Base-by-base conservation (phyloP, 1,140 invertebrate genomes). In the Bathynomus jamesi region DNA sequence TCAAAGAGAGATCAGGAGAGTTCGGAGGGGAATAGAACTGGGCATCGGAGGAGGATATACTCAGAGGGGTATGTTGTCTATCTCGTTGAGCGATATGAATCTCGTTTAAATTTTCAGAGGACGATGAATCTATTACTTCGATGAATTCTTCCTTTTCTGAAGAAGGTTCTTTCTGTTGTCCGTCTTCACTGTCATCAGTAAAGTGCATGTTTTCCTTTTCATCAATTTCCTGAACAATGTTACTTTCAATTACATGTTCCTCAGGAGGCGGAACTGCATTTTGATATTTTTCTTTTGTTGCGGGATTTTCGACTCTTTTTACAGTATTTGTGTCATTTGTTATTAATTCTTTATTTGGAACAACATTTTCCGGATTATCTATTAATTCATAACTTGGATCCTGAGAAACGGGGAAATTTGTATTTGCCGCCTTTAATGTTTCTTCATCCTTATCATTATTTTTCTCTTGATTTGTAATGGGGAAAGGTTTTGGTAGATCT, bases 11-110 rank as follows among this genome's bases (percentile, higher is more conserved):
- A 21, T 76, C 75, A 3, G 72, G 75, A 27, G 75, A 76, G 62
- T 76, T 71, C 10, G 71, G 71, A 2, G 75, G 75, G 17, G 75
- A 76, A 65, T 76, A 76, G 63, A 76, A 76, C 28, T 73, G 71
- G 4, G 75, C 75, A 53, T 76, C 75, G 7, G 75, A 76, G n/a
- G 75, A 76, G 53, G 75, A 76, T 40, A 73, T 68, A 63, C 75
- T 76, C 11, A 76, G 65, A 2, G 75, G 75, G 4, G 75, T 73
- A 29, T 76, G 70, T 46, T 73, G 75, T n/a, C 75, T 63, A 27
- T 76, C 75, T 0, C 46, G 65, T n/a, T 61, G 67, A 17, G 69
- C 46, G 61, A 62, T 10, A 13, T 13, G 68, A 11, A 73, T 28
- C 3, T 71, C 75, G 10, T 71, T 30, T 28, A 72, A 76, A 25